Percentiles rank a stretch among this genome's conserved stretches.
Conservation (phyloP, 2,797 vertebrate genomes). For the Chiloscyllium punctatum region DNA sequence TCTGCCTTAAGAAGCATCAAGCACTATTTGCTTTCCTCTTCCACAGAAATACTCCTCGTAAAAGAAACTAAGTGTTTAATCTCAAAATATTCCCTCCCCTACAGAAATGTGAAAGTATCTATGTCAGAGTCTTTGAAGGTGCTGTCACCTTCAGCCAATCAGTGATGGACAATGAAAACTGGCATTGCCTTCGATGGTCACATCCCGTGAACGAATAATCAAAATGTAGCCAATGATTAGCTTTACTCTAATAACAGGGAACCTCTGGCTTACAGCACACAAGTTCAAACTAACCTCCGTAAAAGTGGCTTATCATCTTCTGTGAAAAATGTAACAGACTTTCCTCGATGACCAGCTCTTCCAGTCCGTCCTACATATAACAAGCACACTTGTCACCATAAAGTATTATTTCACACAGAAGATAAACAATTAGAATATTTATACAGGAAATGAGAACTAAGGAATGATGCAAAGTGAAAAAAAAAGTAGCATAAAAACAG, state of each 20-base stretch:
- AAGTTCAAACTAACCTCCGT: slow-evolving; percentile 66
- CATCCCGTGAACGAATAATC: not conserved
- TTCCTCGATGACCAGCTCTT: slow-evolving; percentile 83
- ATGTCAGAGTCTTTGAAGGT: not conserved
- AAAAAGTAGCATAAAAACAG: not conserved
- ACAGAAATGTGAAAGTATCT: not conserved
- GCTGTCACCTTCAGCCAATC: not conserved
- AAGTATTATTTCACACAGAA: not conserved
- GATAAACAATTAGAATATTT: not conserved
- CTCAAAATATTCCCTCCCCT: not conserved
- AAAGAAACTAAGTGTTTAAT: not conserved
- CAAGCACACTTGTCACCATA: not conserved
- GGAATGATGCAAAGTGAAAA: not conserved
- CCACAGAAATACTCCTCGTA: not conserved
- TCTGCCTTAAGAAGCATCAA: not conserved
- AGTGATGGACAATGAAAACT: not conserved
- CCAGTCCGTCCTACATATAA: slow-evolving; percentile 78
- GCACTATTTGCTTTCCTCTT: not conserved
- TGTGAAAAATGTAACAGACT: slow-evolving; percentile 87
- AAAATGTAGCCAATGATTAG: not conserved
- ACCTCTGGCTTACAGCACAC: not conserved
- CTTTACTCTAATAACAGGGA: not conserved
- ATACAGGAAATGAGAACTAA: too few species aligned
- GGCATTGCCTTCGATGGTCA: not conserved
- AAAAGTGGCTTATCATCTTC: slow-evolving; percentile 90